phyloP scores from a whole-genome alignment of 1,140 invertebrate genomes.

The Cydia splendana region DNA sequence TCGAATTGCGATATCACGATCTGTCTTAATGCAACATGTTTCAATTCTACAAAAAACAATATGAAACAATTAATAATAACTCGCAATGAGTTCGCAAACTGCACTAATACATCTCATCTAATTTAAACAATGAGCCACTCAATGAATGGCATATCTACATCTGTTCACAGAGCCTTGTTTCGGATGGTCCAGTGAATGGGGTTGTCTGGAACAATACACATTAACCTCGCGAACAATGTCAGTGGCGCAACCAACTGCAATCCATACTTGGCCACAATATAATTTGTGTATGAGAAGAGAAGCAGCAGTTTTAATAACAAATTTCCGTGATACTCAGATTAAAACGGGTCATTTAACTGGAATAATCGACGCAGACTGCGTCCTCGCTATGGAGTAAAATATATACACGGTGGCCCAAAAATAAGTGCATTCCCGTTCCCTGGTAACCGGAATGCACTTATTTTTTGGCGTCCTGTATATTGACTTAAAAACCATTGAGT shows the following conservation, averaged over 20 bases:
- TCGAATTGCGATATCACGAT: neutral
- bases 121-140: neutral
- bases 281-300: neutral
- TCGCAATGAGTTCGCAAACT: neutral
- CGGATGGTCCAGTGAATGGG: constrained; percentile 27
- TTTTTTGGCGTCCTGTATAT: no score
- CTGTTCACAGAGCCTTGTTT: constrained; percentile 30
- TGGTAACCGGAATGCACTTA: no score
- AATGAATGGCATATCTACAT: constrained; percentile 16
- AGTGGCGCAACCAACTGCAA: constrained; percentile 28
- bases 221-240: constrained; percentile 39
- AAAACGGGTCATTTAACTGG: no score
- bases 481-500: no score
- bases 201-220: constrained; percentile 35
- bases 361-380: no score
- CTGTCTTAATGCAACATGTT: neutral
- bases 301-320: neutral
- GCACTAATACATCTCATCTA: neutral
- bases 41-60: neutral
- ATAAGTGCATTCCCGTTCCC: no score
- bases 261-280: neutral
- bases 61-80: neutral
- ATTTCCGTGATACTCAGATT: no score
- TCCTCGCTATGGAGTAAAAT: no score
- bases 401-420: no score